Evolutionary conservation across 1,140 invertebrate species (phyloP).

Genomic region (Delia radicum): DNA sequence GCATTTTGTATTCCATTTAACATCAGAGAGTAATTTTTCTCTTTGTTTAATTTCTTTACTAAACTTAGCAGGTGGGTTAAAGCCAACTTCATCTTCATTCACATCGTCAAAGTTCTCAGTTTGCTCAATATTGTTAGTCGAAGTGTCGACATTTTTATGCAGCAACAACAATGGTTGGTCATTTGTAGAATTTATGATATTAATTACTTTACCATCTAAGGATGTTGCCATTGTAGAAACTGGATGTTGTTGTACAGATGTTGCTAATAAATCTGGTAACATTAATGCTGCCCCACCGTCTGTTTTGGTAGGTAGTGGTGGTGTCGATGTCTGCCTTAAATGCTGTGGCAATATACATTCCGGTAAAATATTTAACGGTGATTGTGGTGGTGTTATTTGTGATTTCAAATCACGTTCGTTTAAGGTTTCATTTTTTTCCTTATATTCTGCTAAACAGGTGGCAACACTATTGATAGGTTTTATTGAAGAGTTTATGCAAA

Average conservation of each 20-base stretch:
- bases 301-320: not conserved
- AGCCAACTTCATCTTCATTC: not conserved
- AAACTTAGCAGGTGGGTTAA: not conserved
- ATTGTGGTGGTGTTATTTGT: constrained; percentile 21
- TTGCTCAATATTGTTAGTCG: not conserved
- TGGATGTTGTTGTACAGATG: not conserved
- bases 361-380: constrained; percentile 7
- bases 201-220: constrained; percentile 10
- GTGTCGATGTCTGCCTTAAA: not conserved
- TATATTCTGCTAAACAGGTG: not conserved
- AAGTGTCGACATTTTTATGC: not conserved
- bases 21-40: not conserved
- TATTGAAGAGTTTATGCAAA: not conserved
- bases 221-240: not conserved
- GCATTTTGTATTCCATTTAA: constrained; percentile 14
- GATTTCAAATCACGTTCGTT: constrained; percentile 15
- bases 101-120: not conserved
- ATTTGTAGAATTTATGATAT: not conserved
- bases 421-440: not conserved
- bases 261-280: not conserved
- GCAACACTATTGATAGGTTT: not conserved
- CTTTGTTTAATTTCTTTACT: not conserved
- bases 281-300: too few relatives aligned
- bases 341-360: not conserved
- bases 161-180: not conserved